phyloP scores from a whole-genome alignment of 1,140 invertebrate genomes.

The Sarcophaga bullata region DNA sequence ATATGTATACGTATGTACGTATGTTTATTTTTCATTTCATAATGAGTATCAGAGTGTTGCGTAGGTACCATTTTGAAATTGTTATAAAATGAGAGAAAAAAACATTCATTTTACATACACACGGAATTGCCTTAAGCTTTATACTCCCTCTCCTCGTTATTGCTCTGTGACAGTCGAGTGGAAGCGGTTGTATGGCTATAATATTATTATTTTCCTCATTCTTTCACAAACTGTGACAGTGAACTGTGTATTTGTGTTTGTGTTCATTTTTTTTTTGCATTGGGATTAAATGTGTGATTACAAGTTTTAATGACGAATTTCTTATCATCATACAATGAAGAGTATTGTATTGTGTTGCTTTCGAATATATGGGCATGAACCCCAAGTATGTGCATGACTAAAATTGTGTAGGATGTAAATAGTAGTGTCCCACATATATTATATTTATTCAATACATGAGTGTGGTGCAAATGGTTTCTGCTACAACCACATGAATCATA shows the following conservation, averaged over 20 bases:
- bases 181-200: background rate
- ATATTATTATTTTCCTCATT: background rate
- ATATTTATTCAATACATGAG: too few relatives aligned
- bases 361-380: too few relatives aligned
- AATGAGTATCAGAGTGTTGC: too few relatives aligned
- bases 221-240: background rate
- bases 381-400: too few relatives aligned
- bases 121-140: background rate
- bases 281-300: slow-evolving; percentile 35
- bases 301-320: slow-evolving; percentile 39
- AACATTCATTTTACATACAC: background rate
- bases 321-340: slow-evolving; percentile 15
- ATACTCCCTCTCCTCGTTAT: background rate
- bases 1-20: too few relatives aligned
- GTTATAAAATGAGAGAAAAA: background rate
- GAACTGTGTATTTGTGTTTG: background rate
- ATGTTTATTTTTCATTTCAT: too few relatives aligned
- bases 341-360: too few relatives aligned
- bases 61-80: background rate
- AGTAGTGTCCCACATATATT: too few relatives aligned
- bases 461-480: too few relatives aligned
- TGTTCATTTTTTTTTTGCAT: background rate
- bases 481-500: too few relatives aligned
- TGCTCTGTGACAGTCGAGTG: too few relatives aligned
- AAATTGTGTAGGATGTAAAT: too few relatives aligned